These are phyloP conservation scores for Apodemia hepburni DNA, from an alignment of 2,888 invertebrate genomes.

Conservation along the genomic window DNA sequence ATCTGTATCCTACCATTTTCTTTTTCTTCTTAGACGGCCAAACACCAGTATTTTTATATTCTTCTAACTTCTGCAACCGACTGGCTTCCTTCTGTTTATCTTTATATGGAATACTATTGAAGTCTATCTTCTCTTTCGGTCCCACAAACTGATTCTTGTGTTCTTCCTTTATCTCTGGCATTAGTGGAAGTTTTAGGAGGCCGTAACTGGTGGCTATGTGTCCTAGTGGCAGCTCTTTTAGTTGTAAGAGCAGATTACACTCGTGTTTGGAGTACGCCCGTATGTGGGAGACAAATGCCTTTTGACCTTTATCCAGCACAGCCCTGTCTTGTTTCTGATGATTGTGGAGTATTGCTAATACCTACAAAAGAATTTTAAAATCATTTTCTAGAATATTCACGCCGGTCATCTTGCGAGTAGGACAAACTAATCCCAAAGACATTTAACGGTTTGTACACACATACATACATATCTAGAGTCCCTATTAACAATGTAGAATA, in stretches of 20 bases:
- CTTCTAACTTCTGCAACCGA: slow-evolving; percentile 84
- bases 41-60: slow-evolving; percentile 86
- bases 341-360: slow-evolving; percentile 80
- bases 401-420: too few species aligned
- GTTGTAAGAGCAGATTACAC: slow-evolving; percentile 91
- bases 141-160: slow-evolving; percentile 71
- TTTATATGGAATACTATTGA: slow-evolving; percentile 87
- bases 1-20: slow-evolving; percentile 56
- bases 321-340: slow-evolving; percentile 86
- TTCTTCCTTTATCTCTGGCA: slow-evolving; percentile 94
- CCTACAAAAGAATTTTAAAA: slow-evolving; percentile 39
- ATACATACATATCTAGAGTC: too few species aligned
- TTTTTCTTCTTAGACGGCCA: slow-evolving; percentile 85
- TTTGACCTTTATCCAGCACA: slow-evolving; percentile 91
- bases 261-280: slow-evolving; percentile 97
- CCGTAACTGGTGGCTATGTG: slow-evolving; percentile 93
- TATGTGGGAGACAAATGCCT: slow-evolving; percentile 97
- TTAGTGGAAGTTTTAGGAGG: slow-evolving; percentile 93
- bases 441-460: too few species aligned
- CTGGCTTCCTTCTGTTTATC: slow-evolving; percentile 89
- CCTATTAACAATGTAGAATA: too few species aligned
- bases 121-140: slow-evolving; percentile 81
- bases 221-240: slow-evolving; percentile 92
- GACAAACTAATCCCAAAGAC: too few species aligned
- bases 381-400: too few species aligned